Evolutionary conservation across 2,888 invertebrate species (phyloP), one percentile per base, ranked within the genome.

Genomic region (Idaea biselata): DNA sequence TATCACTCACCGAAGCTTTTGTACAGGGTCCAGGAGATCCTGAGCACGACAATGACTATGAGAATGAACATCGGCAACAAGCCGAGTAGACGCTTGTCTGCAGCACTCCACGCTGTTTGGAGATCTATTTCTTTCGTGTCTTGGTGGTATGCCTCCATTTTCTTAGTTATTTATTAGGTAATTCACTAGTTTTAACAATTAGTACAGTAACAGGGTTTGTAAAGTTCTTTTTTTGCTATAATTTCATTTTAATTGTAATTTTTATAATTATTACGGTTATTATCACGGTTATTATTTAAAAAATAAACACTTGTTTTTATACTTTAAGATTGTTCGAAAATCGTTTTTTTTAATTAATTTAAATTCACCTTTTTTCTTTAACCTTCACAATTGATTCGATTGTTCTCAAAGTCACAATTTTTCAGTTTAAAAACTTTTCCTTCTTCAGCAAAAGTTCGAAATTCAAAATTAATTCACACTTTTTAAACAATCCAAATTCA

Each of bases 1-100:
- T 25, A 66, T 18, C 14, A 78, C 86, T 86, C 61, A 86, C 87
- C 84, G 16, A 80, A 79, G 63, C 78, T 82, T 73, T 82, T 87
- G 62, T 83, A 88, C 0, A 89, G 58, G 0, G 87, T 79, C 77
- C 86, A 89, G 6, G 88, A 77, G 63, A 88, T 79, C 71, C 87
- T 82, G 59, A 84, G 63, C 7, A 90, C 75, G 31, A 89, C 79
- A 0, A 89, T 77, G 1, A 85, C 64, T 25, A 88, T 70, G 53
- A 89, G 73, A 59, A 88, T 66, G 57, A 88, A 79, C 70, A 89
- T 77, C 0, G 89, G 89, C 56, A 88, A 63, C 0, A 89, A 62
- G 2, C 81, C 81, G 8, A 82, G 61, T 18, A 82, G 60, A 70
- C 71, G 1, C 60, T 54, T 17, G 14, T 16, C 55, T 16, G 58